Base-by-base conservation (phyloP, 2,113 vertebrate species). In the Dromiciops gliroides region DNA sequence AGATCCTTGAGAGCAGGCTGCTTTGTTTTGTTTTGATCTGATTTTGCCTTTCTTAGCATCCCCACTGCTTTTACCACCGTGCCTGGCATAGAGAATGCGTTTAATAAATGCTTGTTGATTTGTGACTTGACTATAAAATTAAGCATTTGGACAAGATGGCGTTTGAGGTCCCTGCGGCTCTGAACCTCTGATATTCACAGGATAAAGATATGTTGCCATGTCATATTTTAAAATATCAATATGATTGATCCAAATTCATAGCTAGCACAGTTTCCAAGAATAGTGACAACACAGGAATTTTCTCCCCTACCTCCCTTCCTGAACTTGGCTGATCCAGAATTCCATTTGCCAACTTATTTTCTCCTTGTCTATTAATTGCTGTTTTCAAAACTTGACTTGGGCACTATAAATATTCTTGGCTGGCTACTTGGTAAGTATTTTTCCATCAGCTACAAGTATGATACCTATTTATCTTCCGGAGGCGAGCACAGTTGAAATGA, bases 391-490 rank as follows among this genome's bases (percentile, higher is more conserved):
- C 97, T 88, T 51, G 93, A 96, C 50, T 31, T 94, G 98, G 97
- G 96, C 48, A 92, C 95, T 97, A 19, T 0, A 28, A 49, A 23
- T 60, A 96, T 95, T 94, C 94, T 94, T 93, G 96, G 96, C 96
- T 94, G 92, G 91, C 95, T 37, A 93, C 95, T 97, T 92, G 52
- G 92, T 75, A 52, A 98, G 97, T 97, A 93, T 93, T 97, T 98
- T 97, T 94, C 98, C 97, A 97, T 96, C 97, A 93, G 95, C 94
- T 19, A 50, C 5, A 24, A 95, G 96, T 89, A 93, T 91, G 97
- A 98, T 95, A 97, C 98, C 98, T 98, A 99, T 99, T 99, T 99
- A 99, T 99, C 99, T 99, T 96, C 98, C 94, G 98, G 99, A 99
- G 98, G 98, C 98, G 97, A 98, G 98, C 98, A 98, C 98, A 92